These are phyloP conservation scores for Sebastolobus altivelis DNA, from an alignment of 2,797 vertebrate species.

Conservation along the genomic window DNA sequence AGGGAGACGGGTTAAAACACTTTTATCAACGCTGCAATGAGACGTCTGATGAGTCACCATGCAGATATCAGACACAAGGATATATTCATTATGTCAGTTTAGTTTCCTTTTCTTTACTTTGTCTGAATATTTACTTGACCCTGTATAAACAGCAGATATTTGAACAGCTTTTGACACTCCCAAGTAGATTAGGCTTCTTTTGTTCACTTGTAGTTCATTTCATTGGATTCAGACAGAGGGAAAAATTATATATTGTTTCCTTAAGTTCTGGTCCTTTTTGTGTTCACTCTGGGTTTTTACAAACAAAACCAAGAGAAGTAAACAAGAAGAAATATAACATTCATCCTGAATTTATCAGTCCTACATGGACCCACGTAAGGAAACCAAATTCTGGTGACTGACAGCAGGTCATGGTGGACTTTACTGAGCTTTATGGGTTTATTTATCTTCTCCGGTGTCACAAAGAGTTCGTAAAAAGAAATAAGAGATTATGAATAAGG, in stretches of 20 bases:
- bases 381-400: fast-evolving
- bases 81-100: neutral
- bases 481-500: neutral
- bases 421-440: neutral
- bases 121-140: neutral
- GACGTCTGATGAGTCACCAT: neutral
- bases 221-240: neutral
- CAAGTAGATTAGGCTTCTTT: neutral
- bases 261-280: neutral
- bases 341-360: too few relatives aligned
- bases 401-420: too few relatives aligned
- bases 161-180: neutral
- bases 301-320: neutral
- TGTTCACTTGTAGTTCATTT: neutral
- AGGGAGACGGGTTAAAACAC: constrained; percentile 6
- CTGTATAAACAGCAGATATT: neutral
- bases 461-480: neutral
- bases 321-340: too few relatives aligned
- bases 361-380: too few relatives aligned
- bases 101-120: neutral
- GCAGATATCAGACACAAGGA: neutral
- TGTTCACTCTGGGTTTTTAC: neutral
- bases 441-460: neutral
- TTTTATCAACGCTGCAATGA: neutral
- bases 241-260: neutral